Evolutionary conservation across 2,797 vertebrate genomes (phyloP), one percentile per base, ranked within the genome.

Genomic region (Odontamblyopus lacepedii): DNA sequence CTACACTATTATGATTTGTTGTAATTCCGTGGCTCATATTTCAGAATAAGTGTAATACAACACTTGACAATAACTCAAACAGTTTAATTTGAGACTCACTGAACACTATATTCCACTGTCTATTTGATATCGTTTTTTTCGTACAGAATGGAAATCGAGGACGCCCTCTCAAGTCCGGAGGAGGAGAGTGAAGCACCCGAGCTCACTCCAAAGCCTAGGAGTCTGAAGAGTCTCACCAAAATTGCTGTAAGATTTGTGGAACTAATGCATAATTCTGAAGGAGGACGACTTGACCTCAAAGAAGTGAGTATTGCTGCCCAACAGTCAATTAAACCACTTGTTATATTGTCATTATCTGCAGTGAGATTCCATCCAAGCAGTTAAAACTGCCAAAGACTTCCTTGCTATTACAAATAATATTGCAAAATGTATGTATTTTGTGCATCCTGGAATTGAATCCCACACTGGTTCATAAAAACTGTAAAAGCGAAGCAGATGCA

Each of bases 261-360:
- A 27, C 87, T 98, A 72, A 91, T 99, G 41, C 95, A 96, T 82
- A 95, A 96, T 80, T 93, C 95, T 70, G 93, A 97, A 89, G 95
- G 94, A 74, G 96, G 97, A 26, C 94, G 95, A 80, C 87, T 99
- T 84, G 96, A 98, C 91, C 93, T 99, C 5, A 97, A 95, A 89
- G 89, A 95, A 69, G 97, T 97, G 92, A 90, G 93, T 84, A 48
- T 64, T 5, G 41, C 32, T 41, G 12, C 9, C 18, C 27, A 18
- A 7, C 7, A 30, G 4, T 61, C 59, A 30, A 57, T n/a, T n/a
- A 19, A 55, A n/a, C 13, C 44, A 48, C 44, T 48, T 48, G 44
- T 15, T 48, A 15, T 48, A 13, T 0, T 48, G 44, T 55, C 7
- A 55, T 8, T 55, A 23, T 55, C 51, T n/a, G 51, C 18, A n/a